Evolutionary conservation across 2,113 vertebrate species (phyloP), one percentile per base, ranked within the genome.

Genomic region (Mixornis gularis): DNA sequence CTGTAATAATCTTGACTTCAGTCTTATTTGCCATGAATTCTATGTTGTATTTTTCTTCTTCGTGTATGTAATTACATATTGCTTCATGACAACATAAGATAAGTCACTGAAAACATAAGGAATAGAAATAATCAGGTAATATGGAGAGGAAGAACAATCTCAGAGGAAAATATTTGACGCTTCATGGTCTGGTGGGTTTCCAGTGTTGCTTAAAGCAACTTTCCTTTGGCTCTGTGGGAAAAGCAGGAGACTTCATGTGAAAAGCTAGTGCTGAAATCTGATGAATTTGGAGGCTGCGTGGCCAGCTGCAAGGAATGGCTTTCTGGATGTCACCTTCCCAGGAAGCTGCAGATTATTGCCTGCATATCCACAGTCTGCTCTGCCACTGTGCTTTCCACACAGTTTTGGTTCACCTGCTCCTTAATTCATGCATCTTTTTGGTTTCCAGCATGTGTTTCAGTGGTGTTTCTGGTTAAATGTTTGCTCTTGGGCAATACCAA

Each of bases 1-100:
- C 55, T 91, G 17, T 63, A 90, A 90, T 92, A 87, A 93, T 91
- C n/a, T 43, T 32, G 17, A 36, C 89, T 96, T 94, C 94, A 82
- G 89, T 95, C 92, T 92, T 96, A 87, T 93, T 94, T 95, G 74
- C 79, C 55, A 24, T 92, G 64, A 89, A 80, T 92, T 87, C 73
- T n/a, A 87, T 51, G 56, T 82, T 73, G 48, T 64, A 46, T 70
- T 89, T 94, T 95, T 85, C 81, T 51, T 95, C 64, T 85, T 38
- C 63, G 41, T 91, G 87, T 87, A 70, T 85, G 55, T 88, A 70
- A 95, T 90, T 94, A 89, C 69, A 26, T 70, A 34, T 73, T 77
- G 48, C 81, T 93, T 93, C 92, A 91, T 92, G 89, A 85, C 59
- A 89, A 36, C 16, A 8, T 48, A 69, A 85, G 87, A 82, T 85